These are phyloP conservation scores for Zeus faber DNA, from an alignment of 2,113 vertebrate genomes.

Conservation along the genomic window DNA sequence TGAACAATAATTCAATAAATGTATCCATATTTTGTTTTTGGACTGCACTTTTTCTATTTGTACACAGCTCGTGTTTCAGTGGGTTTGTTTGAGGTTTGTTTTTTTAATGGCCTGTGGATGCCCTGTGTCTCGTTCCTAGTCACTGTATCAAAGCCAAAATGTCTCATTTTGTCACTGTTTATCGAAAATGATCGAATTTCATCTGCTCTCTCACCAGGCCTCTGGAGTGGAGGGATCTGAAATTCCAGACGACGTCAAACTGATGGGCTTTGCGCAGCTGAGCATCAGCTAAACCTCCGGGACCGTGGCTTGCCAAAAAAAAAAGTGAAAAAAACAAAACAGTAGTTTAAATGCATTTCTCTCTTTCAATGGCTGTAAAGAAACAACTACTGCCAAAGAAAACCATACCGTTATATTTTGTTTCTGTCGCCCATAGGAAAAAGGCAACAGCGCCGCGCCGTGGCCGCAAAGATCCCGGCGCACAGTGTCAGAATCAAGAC, in stretches of 20 bases:
- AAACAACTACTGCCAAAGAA: constrained; percentile 98
- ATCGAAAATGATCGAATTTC: too few relatives aligned
- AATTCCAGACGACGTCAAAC: constrained; percentile 93
- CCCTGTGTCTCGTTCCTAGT: too few relatives aligned
- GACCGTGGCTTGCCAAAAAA: constrained; percentile 76
- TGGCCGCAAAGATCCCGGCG: constrained; percentile 36
- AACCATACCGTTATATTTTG: constrained; percentile 68
- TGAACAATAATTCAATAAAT: too few relatives aligned
- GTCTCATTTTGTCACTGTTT: too few relatives aligned
- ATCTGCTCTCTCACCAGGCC: constrained; percentile 78
- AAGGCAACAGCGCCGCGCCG: constrained; percentile 27
- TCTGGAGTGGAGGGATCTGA: constrained; percentile 92
- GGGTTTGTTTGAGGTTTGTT: too few relatives aligned
- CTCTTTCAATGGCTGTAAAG: constrained; percentile 84
- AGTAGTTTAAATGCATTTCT: constrained; percentile 73
- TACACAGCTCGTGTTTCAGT: too few relatives aligned
- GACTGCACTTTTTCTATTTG: too few relatives aligned
- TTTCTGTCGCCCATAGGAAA: constrained; percentile 65
- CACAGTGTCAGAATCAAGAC: constrained; percentile 45
- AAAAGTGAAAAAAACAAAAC: constrained; percentile 69
- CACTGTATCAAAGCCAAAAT: too few relatives aligned
- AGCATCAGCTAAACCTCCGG: constrained; percentile 89
- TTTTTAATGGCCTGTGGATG: too few relatives aligned
- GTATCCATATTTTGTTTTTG: too few relatives aligned
- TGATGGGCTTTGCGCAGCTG: constrained; percentile 98